Percentiles rank a stretch among this genome's conserved stretches.
Conservation (phyloP, 2,113 vertebrate genomes). For the Saccopteryx bilineata region DNA sequence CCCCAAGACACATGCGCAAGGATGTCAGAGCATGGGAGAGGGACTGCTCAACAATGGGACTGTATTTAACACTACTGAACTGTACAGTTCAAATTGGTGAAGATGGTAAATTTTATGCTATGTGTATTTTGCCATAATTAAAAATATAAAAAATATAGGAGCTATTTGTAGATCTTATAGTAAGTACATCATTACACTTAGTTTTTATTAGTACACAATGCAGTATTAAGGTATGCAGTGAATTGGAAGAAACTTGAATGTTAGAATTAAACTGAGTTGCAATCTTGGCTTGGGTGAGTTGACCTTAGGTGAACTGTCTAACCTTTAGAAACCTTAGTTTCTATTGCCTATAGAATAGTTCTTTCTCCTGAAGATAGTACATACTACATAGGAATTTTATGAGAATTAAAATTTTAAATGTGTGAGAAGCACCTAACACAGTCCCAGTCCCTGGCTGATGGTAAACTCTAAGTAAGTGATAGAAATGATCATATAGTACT, state of each 20-base stretch:
- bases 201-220: neutral
- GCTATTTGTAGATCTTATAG: neutral
- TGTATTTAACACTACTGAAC: neutral
- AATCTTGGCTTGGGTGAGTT: neutral
- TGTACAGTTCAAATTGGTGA: no score
- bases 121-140: neutral
- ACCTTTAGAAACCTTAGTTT: neutral
- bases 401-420: neutral
- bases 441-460: neutral
- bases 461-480: slow-evolving; percentile 22
- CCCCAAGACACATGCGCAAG: no score
- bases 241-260: neutral
- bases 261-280: neutral
- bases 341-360: slow-evolving; percentile 11
- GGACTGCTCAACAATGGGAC: neutral
- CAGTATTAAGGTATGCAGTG: neutral
- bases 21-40: neutral
- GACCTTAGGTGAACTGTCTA: neutral
- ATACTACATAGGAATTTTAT: neutral
- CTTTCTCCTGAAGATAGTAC: neutral
- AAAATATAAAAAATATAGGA: neutral
- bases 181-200: neutral
- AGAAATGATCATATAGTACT: neutral
- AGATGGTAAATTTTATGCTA: neutral
- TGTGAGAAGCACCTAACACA: neutral